phyloP scores from a whole-genome alignment of 2,888 invertebrate species.

The Carterocephalus palaemon region DNA sequence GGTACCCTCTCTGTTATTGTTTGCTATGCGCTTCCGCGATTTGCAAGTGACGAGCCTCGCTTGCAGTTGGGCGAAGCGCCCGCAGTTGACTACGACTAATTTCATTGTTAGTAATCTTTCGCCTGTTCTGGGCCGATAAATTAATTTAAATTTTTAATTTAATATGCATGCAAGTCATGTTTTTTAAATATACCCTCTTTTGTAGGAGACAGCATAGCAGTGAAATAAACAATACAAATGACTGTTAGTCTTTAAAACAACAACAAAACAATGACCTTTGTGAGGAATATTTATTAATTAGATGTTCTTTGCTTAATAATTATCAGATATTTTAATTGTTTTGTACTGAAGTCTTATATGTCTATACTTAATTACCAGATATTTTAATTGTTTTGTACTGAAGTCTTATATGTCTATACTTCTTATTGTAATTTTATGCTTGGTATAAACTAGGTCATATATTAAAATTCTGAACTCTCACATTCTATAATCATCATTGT shows the following conservation, averaged over 20 bases:
- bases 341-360: too few relatives aligned
- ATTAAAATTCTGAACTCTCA: too few relatives aligned
- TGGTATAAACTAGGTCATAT: too few relatives aligned
- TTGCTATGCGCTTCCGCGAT: conserved; percentile 52
- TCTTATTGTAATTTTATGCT: too few relatives aligned
- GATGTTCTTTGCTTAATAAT: neutral
- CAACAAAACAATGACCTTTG: conserved; percentile 26
- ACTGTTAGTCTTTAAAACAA: neutral
- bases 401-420: too few relatives aligned
- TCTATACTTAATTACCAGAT: too few relatives aligned
- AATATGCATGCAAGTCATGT: conserved; percentile 14
- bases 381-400: too few relatives aligned
- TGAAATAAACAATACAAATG: conserved; percentile 9
- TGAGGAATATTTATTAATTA: conserved; percentile 8
- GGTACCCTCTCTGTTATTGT: conserved; percentile 60
- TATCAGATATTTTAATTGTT: too few relatives aligned
- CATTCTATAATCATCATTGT: too few relatives aligned
- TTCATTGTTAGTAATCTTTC: neutral
- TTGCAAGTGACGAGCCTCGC: conserved; percentile 23
- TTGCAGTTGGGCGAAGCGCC: neutral
- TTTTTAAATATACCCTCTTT: conserved; percentile 12
- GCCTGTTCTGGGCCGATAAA: neutral
- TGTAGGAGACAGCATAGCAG: conserved; percentile 2
- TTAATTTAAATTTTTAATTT: conserved; percentile 1
- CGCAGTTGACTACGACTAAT: neutral